phyloP scores from a whole-genome alignment of 2,797 vertebrate species.

The Clamator glandarius region DNA sequence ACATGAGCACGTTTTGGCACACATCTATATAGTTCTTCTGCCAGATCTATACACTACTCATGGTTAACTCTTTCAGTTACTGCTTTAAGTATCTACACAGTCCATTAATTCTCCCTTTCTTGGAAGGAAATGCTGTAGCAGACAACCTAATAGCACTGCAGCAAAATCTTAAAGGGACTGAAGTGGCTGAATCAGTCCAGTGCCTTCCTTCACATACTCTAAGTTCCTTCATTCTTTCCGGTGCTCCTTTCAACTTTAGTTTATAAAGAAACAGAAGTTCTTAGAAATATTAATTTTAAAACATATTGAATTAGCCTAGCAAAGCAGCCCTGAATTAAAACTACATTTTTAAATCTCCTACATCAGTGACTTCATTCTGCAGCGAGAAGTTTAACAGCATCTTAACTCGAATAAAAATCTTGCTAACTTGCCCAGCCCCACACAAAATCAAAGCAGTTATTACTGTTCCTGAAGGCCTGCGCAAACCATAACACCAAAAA shows the following conservation, averaged over 20 bases:
- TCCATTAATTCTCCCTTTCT: not conserved
- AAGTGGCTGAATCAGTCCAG: not conserved
- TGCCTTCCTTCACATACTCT: not conserved
- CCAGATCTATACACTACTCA: not conserved
- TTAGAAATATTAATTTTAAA: not conserved
- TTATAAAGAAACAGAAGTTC: not conserved
- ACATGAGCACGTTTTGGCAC: fast-evolving
- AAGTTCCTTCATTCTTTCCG: not conserved
- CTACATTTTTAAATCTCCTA: not conserved
- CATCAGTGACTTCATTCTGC: not conserved
- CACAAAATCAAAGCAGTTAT: not conserved
- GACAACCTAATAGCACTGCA: not conserved
- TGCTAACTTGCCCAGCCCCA: not conserved
- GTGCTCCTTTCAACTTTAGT: not conserved
- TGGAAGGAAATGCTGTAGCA: not conserved
- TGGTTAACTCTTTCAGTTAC: not conserved
- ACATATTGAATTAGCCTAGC: not conserved
- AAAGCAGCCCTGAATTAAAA: not conserved
- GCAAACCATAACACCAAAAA: not conserved
- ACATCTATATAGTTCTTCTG: not conserved
- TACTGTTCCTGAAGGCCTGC: not conserved
- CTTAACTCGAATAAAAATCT: not conserved
- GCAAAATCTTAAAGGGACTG: not conserved
- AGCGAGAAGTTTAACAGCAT: not conserved
- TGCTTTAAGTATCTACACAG: not conserved